Conservation (phyloP, 2,888 invertebrate genomes). For the Protonemura montana region DNA sequence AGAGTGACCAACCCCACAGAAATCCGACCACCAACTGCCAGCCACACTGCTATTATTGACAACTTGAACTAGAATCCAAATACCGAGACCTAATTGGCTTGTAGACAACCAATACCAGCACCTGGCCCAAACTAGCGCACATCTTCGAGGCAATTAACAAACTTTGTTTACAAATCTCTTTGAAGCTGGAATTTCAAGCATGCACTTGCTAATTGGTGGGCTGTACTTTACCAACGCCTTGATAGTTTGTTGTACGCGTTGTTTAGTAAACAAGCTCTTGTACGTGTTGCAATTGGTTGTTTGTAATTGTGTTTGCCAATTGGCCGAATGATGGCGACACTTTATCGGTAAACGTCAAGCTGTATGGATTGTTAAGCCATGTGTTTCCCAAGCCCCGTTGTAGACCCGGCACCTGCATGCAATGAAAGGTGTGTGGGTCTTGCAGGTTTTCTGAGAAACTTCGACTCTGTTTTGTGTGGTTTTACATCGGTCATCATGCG, state of each 20-base stretch:
- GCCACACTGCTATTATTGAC: not conserved
- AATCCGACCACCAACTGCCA: not conserved
- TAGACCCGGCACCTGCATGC: not conserved
- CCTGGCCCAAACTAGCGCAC: not conserved
- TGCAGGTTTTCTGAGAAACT: not conserved
- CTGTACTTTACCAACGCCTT: not conserved
- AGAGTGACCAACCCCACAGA: not conserved
- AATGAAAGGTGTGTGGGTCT: not conserved
- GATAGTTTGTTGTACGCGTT: not conserved
- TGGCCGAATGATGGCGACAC: not conserved
- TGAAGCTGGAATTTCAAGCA: not conserved
- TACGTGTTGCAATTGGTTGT: not conserved
- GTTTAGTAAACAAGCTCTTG: not conserved
- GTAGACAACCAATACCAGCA: not conserved
- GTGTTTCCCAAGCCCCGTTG: not conserved
- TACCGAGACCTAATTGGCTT: constrained; percentile 15
- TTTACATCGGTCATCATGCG: no score
- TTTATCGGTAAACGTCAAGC: not conserved
- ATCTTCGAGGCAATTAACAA: not conserved
- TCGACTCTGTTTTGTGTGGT: not conserved
- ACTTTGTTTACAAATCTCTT: not conserved
- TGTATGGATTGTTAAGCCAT: not conserved
- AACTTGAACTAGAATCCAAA: constrained; percentile 9
- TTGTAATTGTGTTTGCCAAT: not conserved
- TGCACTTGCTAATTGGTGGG: not conserved